Conservation (phyloP, 2,113 vertebrate species). For the Oostethus manadensis region DNA sequence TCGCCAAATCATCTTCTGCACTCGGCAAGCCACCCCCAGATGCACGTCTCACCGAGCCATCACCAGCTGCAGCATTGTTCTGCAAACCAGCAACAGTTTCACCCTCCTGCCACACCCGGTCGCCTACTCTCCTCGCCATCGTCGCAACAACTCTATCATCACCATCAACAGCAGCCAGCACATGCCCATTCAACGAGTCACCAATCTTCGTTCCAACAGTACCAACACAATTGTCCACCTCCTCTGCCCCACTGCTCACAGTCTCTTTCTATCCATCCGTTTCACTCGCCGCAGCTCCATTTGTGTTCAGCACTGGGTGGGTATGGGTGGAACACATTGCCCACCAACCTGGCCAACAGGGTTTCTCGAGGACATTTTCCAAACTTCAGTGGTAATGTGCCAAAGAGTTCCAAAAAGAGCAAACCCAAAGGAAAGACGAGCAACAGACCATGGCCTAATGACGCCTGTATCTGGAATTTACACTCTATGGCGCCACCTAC, state of each 20-base stretch:
- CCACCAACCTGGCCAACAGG: constrained; percentile 61
- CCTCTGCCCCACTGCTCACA: constrained; percentile 61
- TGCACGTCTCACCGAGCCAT: constrained; percentile 41
- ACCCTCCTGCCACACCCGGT: constrained; percentile 9
- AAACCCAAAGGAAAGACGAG: constrained; percentile 74
- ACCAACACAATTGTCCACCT: constrained; percentile 28
- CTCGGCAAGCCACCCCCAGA: constrained; percentile 48
- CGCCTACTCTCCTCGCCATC: constrained; percentile 36
- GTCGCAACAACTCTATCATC: constrained; percentile 41
- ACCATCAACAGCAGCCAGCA: constrained; percentile 32
- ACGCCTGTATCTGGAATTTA: constrained; percentile 64
- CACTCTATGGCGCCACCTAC: constrained; percentile 59
- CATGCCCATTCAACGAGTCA: constrained; percentile 41
- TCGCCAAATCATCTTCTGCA: constrained; percentile 29
- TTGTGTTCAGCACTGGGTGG: constrained; percentile 38
- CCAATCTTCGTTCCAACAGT: constrained; percentile 34
- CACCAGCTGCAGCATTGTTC: constrained; percentile 47
- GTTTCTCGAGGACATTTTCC: constrained; percentile 68
- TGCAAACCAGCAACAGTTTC: constrained; percentile 32
- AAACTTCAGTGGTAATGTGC: constrained; percentile 77
- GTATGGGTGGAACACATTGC: constrained; percentile 73
- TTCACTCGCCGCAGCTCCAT: constrained; percentile 53
- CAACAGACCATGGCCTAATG: constrained; percentile 66
- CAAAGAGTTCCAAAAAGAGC: constrained; percentile 82
- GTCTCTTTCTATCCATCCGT: constrained; percentile 61